Percentiles rank a stretch among this genome's conserved stretches.
phyloP scores from a whole-genome alignment of 1,140 invertebrate species.

The Drosophila tani region DNA sequence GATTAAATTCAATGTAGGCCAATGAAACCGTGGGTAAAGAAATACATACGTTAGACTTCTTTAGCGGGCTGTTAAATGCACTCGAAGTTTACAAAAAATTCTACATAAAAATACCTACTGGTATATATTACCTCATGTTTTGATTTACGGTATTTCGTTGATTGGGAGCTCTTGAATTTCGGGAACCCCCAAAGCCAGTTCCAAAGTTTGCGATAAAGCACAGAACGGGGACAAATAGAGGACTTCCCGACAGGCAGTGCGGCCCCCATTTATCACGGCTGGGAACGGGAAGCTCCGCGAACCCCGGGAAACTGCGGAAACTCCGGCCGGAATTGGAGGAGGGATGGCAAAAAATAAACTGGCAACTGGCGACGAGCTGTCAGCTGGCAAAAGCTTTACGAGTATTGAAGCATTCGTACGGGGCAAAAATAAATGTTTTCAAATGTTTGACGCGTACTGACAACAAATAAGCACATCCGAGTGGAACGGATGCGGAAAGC shows the following conservation, averaged over 20 bases:
- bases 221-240: constrained; percentile 33
- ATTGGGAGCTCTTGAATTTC: neutral
- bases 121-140: neutral
- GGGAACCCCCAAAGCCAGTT: neutral
- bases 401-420: constrained; percentile 72
- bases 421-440: constrained; percentile 82
- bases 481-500: constrained; percentile 4
- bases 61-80: too few species aligned
- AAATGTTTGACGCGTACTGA: constrained; percentile 82
- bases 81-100: too few species aligned
- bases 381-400: constrained; percentile 63
- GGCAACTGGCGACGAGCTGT: constrained; percentile 52
- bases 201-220: neutral
- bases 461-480: constrained; percentile 75
- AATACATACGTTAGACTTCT: too few species aligned
- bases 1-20: too few species aligned
- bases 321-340: constrained; percentile 14
- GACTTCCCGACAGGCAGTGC: constrained; percentile 16
- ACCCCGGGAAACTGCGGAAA: constrained; percentile 4
- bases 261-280: constrained; percentile 32
- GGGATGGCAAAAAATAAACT: constrained; percentile 50
- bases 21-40: too few species aligned
- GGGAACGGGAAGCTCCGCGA: constrained; percentile 1
- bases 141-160: neutral
- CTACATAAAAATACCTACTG: neutral